These are phyloP conservation scores for Tachuris rubrigastra DNA, from an alignment of 2,113 vertebrate genomes.

Conservation along the genomic window DNA sequence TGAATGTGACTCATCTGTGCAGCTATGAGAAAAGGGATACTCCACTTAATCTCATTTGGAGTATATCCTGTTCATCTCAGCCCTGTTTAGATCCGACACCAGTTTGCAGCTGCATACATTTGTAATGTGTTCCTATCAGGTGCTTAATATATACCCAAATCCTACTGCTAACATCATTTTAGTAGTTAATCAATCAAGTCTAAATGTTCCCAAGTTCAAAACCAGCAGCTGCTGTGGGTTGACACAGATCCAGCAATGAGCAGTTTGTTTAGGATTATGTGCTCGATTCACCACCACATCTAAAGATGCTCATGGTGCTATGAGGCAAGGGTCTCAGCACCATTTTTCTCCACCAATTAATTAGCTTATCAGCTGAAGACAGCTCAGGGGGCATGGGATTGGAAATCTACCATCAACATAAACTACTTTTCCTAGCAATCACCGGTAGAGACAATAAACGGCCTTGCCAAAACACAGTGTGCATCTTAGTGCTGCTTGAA, in stretches of 20 bases:
- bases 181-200: conserved; percentile 37
- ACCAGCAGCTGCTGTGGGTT: background rate
- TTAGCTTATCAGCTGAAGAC: background rate
- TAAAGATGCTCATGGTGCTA: background rate
- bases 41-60: background rate
- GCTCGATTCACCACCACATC: background rate
- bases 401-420: background rate
- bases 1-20: background rate
- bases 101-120: background rate
- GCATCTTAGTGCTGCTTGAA: background rate
- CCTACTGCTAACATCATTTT: background rate
- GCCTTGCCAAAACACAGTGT: background rate
- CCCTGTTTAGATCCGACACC: background rate
- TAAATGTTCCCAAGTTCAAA: background rate
- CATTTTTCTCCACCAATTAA: background rate
- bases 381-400: background rate
- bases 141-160: background rate
- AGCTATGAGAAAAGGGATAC: background rate
- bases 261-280: background rate
- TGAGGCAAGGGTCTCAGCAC: background rate
- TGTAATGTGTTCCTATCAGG: background rate
- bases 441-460: background rate
- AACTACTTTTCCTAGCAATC: background rate
- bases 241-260: background rate
- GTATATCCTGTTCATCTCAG: background rate